phyloP scores from a whole-genome alignment of 1,140 invertebrate species.

The Drosophila sechellia region DNA sequence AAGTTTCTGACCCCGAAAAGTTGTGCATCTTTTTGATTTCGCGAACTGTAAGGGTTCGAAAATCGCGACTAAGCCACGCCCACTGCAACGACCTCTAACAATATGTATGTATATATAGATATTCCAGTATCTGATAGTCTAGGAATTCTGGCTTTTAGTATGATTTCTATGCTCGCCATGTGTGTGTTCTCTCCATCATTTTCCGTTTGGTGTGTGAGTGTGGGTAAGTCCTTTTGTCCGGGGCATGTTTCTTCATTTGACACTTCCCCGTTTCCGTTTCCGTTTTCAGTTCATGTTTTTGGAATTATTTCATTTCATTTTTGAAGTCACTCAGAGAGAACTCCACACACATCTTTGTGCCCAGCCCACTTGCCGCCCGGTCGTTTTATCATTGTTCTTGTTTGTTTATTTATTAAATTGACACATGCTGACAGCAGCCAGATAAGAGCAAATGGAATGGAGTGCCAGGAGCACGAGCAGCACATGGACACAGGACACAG shows the following conservation, averaged over 20 bases:
- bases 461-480: slow-evolving; percentile 42
- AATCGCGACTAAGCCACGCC: no score
- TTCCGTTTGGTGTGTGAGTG: slow-evolving; percentile 1
- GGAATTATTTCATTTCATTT: slow-evolving; percentile 81
- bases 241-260: slow-evolving; percentile 71
- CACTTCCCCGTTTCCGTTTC: slow-evolving; percentile 78
- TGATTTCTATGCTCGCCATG: background rate
- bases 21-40: no score
- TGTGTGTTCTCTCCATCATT: slow-evolving; percentile 9
- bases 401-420: slow-evolving; percentile 77
- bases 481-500: background rate
- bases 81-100: no score
- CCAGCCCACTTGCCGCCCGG: slow-evolving; percentile 13
- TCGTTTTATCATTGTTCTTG: slow-evolving; percentile 72
- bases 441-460: slow-evolving; percentile 56
- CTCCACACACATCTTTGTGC: slow-evolving; percentile 24
- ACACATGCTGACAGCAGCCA: slow-evolving; percentile 73
- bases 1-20: no score
- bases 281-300: slow-evolving; percentile 82
- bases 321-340: slow-evolving; percentile 55
- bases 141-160: no score
- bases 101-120: no score
- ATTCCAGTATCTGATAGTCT: no score
- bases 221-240: slow-evolving; percentile 46
- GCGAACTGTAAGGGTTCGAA: background rate